A percentile compares a stretch with the other conserved stretches of the same genome.
Conservation (phyloP, 1,140 invertebrate genomes). For the Orius insidiosus region DNA sequence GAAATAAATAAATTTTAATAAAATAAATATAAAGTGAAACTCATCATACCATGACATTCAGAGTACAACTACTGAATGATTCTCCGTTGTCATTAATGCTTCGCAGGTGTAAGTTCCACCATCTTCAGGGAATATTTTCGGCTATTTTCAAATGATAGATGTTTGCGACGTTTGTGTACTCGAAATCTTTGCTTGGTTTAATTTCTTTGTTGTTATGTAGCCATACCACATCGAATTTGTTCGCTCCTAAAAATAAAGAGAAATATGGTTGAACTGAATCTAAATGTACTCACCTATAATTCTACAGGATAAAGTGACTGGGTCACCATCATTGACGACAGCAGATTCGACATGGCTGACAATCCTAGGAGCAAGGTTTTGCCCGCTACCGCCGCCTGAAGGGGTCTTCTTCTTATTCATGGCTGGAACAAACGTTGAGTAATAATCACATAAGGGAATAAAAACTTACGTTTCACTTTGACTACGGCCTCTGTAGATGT, state of each 20-base stretch:
- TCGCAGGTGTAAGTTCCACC: conserved; percentile 88
- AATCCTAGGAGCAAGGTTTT: conserved; percentile 62
- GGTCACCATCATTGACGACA: conserved; percentile 70
- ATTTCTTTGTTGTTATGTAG: conserved; percentile 93
- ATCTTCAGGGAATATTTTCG: conserved; percentile 89
- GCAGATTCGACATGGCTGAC: conserved; percentile 64
- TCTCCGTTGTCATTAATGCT: conserved; percentile 86
- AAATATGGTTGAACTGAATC: neutral
- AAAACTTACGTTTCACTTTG: conserved; percentile 57
- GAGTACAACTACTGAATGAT: conserved; percentile 76
- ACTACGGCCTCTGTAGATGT: conserved; percentile 67
- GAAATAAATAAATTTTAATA: conserved; percentile 13
- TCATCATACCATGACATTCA: conserved; percentile 56
- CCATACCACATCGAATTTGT: conserved; percentile 87
- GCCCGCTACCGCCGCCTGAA: conserved; percentile 24
- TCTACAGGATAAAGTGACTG: conserved; percentile 64
- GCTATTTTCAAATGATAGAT: conserved; percentile 78
- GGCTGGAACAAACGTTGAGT: conserved; percentile 30
- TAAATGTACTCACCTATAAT: conserved; percentile 42
- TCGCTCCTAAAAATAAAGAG: conserved; percentile 33
- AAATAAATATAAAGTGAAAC: neutral
- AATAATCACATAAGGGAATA: neutral
- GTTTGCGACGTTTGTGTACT: conserved; percentile 77
- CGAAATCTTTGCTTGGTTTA: conserved; percentile 89
- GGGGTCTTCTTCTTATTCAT: conserved; percentile 32